phyloP scores from a whole-genome alignment of 2,113 vertebrate species.

The Rallus limicola region DNA sequence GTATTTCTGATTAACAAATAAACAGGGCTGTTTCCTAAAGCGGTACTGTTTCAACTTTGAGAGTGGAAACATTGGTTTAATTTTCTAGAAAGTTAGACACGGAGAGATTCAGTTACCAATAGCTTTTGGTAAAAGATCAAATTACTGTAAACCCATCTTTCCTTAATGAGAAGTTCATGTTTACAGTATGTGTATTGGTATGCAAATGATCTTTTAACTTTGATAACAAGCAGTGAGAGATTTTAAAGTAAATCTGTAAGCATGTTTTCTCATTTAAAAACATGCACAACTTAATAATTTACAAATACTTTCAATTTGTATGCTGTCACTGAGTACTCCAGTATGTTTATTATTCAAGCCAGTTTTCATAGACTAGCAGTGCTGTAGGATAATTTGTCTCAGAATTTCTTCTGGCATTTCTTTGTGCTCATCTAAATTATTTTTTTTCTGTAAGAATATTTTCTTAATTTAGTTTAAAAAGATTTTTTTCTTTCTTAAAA shows the following conservation, averaged over 20 bases:
- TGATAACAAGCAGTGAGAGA: conserved; percentile 78
- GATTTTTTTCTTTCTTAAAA: not conserved
- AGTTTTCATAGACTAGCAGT: conserved; percentile 14
- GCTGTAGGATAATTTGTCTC: conserved; percentile 54
- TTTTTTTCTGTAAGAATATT: conserved; percentile 24
- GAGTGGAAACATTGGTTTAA: conserved; percentile 78
- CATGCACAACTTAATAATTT: conserved; percentile 66
- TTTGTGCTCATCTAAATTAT: conserved; percentile 26
- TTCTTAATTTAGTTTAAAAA: conserved; percentile 51
- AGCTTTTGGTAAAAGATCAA: conserved; percentile 79
- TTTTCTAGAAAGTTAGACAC: conserved; percentile 77
- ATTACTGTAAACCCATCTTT: conserved; percentile 79
- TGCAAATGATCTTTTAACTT: conserved; percentile 80
- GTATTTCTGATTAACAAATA: conserved; percentile 80
- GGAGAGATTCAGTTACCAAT: conserved; percentile 74
- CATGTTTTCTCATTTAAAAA: conserved; percentile 77
- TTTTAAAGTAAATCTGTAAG: conserved; percentile 73
- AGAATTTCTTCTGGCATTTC: conserved; percentile 50
- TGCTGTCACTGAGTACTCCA: conserved; percentile 50
- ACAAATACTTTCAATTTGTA: conserved; percentile 64
- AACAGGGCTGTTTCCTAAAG: conserved; percentile 79
- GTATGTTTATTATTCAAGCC: conserved; percentile 41
- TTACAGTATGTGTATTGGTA: conserved; percentile 79
- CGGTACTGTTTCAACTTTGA: conserved; percentile 69
- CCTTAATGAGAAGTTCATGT: conserved; percentile 81